phyloP scores from a whole-genome alignment of 2,113 vertebrate genomes.

The Prionailurus viverrinus region DNA sequence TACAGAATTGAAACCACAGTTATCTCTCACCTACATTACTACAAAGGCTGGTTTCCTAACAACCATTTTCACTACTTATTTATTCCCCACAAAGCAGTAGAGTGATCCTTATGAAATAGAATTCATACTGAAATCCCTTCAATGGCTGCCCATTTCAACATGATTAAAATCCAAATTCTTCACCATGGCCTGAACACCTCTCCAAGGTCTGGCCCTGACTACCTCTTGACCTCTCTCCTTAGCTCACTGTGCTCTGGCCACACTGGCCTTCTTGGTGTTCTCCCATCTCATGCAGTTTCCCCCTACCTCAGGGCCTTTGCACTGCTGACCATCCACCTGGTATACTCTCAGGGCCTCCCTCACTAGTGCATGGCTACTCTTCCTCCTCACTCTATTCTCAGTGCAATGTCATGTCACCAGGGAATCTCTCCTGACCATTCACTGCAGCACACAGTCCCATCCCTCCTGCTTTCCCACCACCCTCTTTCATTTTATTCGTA shows the following conservation, averaged over 20 bases:
- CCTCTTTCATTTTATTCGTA: slow-evolving; percentile 7
- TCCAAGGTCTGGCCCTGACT: neutral
- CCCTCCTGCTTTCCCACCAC: neutral
- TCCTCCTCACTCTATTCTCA: neutral
- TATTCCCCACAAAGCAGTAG: slow-evolving; percentile 7
- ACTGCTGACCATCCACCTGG: neutral
- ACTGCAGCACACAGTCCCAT: neutral
- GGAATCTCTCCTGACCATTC: neutral
- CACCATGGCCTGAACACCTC: neutral
- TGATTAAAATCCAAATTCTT: neutral
- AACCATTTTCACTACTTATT: neutral
- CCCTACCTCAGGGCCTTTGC: neutral
- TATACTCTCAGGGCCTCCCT: accelerated
- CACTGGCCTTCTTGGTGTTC: neutral
- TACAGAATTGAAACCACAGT: neutral
- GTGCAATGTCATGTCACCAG: neutral
- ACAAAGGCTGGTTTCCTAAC: neutral
- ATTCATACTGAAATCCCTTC: neutral
- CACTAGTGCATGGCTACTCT: neutral
- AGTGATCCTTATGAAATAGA: neutral
- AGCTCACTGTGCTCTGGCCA: neutral
- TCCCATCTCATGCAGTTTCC: neutral
- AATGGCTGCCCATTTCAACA: neutral
- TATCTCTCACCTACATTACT: neutral
- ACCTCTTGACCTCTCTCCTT: neutral